A percentile compares a stretch with the other conserved stretches of the same genome.
Evolutionary conservation across 2,888 invertebrate genomes (phyloP).

Genomic region (Macaria notata): DNA sequence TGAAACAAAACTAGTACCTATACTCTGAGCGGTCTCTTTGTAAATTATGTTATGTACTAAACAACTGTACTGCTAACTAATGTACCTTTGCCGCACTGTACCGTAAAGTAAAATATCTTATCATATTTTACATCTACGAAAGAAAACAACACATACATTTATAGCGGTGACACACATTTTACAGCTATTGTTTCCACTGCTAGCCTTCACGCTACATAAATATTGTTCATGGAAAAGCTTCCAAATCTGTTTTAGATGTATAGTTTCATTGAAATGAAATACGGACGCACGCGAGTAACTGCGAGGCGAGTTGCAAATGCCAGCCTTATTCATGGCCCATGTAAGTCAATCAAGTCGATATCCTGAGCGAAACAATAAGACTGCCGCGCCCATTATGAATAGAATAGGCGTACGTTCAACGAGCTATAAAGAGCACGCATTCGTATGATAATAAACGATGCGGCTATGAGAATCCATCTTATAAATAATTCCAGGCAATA

Average conservation of each 20-base stretch:
- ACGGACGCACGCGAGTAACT: background rate
- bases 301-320: slow-evolving; percentile 10
- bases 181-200: too few relatives aligned
- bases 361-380: slow-evolving; percentile 25
- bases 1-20: background rate
- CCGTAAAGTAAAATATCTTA: too few relatives aligned
- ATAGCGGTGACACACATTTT: too few relatives aligned
- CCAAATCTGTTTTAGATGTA: too few relatives aligned
- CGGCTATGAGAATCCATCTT: slow-evolving; percentile 28
- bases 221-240: too few relatives aligned
- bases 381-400: slow-evolving; percentile 25
- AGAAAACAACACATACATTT: too few relatives aligned
- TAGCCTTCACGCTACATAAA: too few relatives aligned
- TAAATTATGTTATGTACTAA: too few relatives aligned
- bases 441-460: slow-evolving; percentile 29
- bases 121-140: too few relatives aligned
- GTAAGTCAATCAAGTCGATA: slow-evolving; percentile 12
- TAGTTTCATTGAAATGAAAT: background rate
- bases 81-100: too few relatives aligned
- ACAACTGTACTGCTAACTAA: too few relatives aligned
- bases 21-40: too few relatives aligned
- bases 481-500: slow-evolving; percentile 52
- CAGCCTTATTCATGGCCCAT: slow-evolving; percentile 12
- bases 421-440: slow-evolving; percentile 26
- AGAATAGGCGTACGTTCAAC: slow-evolving; percentile 27